Evolutionary conservation across 2,888 invertebrate species (phyloP).

Genomic region (Biston stratarius): DNA sequence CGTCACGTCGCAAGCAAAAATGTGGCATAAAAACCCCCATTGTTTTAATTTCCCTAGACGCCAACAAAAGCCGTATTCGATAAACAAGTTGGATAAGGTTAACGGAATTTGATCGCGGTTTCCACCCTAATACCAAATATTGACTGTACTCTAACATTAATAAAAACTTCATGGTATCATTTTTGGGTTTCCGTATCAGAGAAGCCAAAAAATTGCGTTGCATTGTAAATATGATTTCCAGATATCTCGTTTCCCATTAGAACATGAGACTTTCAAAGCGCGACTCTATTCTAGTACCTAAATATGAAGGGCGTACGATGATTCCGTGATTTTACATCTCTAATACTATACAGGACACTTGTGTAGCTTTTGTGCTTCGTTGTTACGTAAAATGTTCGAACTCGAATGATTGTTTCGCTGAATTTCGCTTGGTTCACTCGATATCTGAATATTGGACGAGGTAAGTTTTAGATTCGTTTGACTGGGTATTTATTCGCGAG

Average conservation of each 20-base stretch:
- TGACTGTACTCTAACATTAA: background rate
- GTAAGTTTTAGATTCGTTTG: background rate
- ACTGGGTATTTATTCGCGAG: background rate
- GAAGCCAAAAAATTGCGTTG: background rate
- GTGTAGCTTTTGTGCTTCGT: constrained; percentile 31
- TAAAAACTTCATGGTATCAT: background rate
- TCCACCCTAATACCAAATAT: background rate
- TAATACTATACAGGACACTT: constrained; percentile 27
- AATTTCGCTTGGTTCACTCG: background rate
- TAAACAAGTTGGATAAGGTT: constrained; percentile 27
- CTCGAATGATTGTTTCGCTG: constrained; percentile 18
- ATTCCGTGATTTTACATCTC: constrained; percentile 38
- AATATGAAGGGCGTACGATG: constrained; percentile 38
- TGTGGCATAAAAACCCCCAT: constrained; percentile 32
- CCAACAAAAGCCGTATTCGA: constrained; percentile 43
- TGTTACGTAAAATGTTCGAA: constrained; percentile 31
- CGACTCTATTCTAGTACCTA: constrained; percentile 29
- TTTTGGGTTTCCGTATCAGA: background rate
- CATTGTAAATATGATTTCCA: constrained; percentile 11
- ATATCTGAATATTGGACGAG: constrained; percentile 7
- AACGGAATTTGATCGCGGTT: constrained; percentile 6
- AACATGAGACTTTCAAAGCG: constrained; percentile 9
- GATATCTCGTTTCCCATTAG: background rate
- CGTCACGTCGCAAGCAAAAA: constrained; percentile 21
- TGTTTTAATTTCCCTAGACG: constrained; percentile 56